These are phyloP conservation scores for Sesia apiformis DNA, from an alignment of 2,888 invertebrate genomes.

Conservation along the genomic window DNA sequence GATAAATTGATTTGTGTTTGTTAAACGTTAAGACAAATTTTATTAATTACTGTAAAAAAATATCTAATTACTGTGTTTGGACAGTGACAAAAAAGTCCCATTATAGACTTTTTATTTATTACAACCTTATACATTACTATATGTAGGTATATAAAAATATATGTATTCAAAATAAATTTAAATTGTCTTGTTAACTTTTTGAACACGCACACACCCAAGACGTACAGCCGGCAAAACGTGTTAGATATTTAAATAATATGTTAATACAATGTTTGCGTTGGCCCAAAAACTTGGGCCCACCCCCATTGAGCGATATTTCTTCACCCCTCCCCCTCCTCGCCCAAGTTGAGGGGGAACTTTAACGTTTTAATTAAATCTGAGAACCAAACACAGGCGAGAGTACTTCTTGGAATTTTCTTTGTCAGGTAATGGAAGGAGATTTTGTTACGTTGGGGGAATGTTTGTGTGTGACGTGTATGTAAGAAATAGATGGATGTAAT, in stretches of 20 bases:
- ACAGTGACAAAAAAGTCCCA: no score
- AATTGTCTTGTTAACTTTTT: no score
- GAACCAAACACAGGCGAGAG: constrained; percentile 35
- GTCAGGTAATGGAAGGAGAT: constrained; percentile 12
- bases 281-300: constrained; percentile 51
- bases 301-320: constrained; percentile 39
- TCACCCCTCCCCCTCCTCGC: constrained; percentile 28
- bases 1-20: no score
- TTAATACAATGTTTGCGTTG: constrained; percentile 62
- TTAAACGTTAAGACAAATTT: no score
- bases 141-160: no score
- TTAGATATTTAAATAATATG: constrained; percentile 65
- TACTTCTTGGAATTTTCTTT: constrained; percentile 63
- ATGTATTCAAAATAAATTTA: no score
- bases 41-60: no score
- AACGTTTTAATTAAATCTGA: constrained; percentile 69
- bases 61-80: no score
- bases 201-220: not conserved
- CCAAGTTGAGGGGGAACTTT: constrained; percentile 20
- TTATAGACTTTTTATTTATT: no score
- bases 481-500: not conserved
- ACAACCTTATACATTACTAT: no score
- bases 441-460: not conserved
- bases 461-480: not conserved
- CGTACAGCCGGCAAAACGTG: not conserved